Conservation (phyloP, 2,888 invertebrate species). For the Tinea trinotella region DNA sequence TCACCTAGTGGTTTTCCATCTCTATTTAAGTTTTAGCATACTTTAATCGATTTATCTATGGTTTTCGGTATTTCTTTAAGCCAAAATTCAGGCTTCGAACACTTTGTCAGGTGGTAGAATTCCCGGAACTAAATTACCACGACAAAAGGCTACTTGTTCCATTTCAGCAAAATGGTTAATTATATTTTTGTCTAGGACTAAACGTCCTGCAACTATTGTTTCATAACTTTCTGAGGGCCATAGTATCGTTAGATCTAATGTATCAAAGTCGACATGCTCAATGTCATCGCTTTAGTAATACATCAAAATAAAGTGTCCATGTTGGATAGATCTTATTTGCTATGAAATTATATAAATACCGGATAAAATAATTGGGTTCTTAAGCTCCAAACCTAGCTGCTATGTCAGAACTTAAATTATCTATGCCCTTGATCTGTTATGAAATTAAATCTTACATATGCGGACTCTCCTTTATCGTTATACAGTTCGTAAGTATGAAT, state of each 20-base stretch:
- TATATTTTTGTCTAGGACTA: conserved; percentile 54
- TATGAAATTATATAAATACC: conserved; percentile 92
- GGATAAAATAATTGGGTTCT: conserved; percentile 87
- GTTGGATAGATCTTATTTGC: conserved; percentile 75
- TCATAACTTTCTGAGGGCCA: conserved; percentile 79
- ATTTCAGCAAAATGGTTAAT: conserved; percentile 57
- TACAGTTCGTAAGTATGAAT: conserved; percentile 91
- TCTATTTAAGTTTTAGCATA: conserved; percentile 78
- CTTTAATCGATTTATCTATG: conserved; percentile 13
- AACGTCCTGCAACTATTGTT: conserved; percentile 68
- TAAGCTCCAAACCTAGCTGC: conserved; percentile 75
- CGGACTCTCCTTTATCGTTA: conserved; percentile 77
- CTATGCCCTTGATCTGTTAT: conserved; percentile 91
- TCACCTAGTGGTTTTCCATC: conserved; percentile 81
- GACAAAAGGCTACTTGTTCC: conserved; percentile 57
- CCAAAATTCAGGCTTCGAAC: conserved; percentile 50
- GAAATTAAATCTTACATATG: conserved; percentile 91
- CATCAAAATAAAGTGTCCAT: conserved; percentile 44
- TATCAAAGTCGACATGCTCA: conserved; percentile 35
- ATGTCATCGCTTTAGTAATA: conserved; percentile 44
- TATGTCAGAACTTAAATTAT: conserved; percentile 76
- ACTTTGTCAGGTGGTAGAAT: conserved; percentile 61
- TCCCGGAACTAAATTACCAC: conserved; percentile 29
- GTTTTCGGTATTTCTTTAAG: conserved; percentile 68
- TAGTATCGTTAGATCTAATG: conserved; percentile 46